Evolutionary conservation across 2,113 vertebrate genomes (phyloP).

Genomic region (Raja brachyura): DNA sequence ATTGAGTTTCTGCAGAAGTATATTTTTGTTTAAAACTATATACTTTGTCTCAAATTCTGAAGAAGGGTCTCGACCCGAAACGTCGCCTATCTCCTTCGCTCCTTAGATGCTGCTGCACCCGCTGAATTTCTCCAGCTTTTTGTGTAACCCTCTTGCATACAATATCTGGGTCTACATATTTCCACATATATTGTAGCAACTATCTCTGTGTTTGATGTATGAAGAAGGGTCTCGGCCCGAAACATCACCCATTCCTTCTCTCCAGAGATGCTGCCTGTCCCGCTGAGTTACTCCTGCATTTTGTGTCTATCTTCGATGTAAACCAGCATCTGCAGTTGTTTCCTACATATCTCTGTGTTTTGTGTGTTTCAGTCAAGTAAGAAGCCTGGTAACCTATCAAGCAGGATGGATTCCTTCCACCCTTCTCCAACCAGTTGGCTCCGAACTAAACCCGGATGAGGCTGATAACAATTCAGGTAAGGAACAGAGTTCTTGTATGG

Average conservation of each 20-base stretch:
- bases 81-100: no score
- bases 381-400: conserved; percentile 71
- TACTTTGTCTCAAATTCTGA: neutral
- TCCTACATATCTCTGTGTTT: conserved; percentile 17
- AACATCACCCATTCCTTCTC: no score
- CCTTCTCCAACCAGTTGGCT: conserved; percentile 64
- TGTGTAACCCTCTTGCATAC: no score
- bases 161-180: neutral
- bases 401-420: conserved; percentile 67
- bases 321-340: no score
- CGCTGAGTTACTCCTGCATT: no score
- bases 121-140: no score
- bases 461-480: conserved; percentile 64
- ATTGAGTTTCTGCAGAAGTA: no score
- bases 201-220: conserved; percentile 39
- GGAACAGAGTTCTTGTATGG: neutral
- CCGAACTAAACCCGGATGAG: conserved; percentile 52
- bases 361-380: conserved; percentile 70
- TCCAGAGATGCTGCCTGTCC: no score
- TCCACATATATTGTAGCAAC: neutral
- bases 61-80: no score
- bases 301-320: no score
- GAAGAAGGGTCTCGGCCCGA: no score
- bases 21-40: neutral
- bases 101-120: no score